These are phyloP conservation scores for Spongilla lacustris DNA, from an alignment of 37 sponge, comb jelly and placozoan genomes.

Conservation along the genomic window DNA sequence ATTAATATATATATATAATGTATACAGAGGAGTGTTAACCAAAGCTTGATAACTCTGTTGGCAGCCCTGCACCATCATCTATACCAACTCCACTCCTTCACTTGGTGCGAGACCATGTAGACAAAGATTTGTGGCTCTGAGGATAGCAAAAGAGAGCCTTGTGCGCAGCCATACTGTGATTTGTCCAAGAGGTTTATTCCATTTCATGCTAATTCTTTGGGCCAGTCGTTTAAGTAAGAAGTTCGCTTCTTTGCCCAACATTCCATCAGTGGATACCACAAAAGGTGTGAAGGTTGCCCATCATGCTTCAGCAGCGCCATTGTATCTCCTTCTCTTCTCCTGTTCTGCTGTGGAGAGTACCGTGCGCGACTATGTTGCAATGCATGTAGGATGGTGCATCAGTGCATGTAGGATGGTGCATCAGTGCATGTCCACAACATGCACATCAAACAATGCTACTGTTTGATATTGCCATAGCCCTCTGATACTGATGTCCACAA, in stretches of 20 bases:
- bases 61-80: constrained; percentile 24
- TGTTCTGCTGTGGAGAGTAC: constrained; percentile 27
- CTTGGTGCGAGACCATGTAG: constrained; percentile 15
- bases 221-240: constrained; percentile 1
- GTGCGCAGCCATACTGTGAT: constrained; percentile 3
- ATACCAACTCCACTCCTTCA: neutral
- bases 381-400: constrained; percentile 9
- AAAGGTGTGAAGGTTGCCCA: constrained; percentile 44
- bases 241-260: constrained; percentile 30
- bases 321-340: constrained; percentile 37
- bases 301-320: constrained; percentile 10
- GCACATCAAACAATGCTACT: constrained; percentile 55
- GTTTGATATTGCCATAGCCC: constrained; percentile 51
- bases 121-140: constrained; percentile 38
- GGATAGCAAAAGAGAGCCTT: constrained; percentile 25
- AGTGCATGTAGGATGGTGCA: constrained; percentile 28
- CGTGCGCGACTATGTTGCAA: neutral
- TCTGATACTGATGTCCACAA: constrained; percentile 47
- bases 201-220: constrained; percentile 15
- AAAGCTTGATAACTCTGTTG: neutral
- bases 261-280: constrained; percentile 43
- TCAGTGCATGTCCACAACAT: constrained; percentile 48
- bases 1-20: neutral
- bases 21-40: neutral
- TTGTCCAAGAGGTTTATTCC: constrained; percentile 32